phyloP scores from a whole-genome alignment of 2,797 vertebrate genomes.

The Craterocephalus amniculus region DNA sequence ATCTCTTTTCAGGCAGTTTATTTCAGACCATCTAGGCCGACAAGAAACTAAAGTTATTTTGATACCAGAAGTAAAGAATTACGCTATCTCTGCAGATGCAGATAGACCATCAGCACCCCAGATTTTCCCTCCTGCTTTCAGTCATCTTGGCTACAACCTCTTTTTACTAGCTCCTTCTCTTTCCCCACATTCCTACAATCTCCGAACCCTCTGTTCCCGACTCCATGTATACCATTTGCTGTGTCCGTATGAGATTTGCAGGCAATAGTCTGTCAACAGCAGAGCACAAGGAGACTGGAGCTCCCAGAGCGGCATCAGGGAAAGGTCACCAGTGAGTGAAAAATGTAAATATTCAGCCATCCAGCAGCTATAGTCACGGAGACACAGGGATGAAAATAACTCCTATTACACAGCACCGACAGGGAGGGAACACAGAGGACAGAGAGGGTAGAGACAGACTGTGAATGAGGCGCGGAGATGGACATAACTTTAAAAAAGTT shows the following conservation, averaged over 20 bases:
- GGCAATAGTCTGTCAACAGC: conserved; percentile 78
- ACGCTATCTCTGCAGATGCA: conserved; percentile 60
- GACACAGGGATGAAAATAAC: conserved; percentile 79
- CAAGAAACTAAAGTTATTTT: conserved; percentile 49
- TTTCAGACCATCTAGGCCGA: conserved; percentile 61
- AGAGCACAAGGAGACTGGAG: conserved; percentile 73
- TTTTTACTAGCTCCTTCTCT: conserved; percentile 11
- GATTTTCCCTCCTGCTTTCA: conserved; percentile 46
- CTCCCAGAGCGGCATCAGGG: conserved; percentile 76
- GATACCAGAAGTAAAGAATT: conserved; percentile 62
- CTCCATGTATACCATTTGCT: conserved; percentile 72
- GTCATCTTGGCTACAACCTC: conserved; percentile 35
- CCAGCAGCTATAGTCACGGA: conserved; percentile 71
- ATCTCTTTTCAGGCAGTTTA: conserved; percentile 59
- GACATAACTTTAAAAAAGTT: conserved; percentile 75
- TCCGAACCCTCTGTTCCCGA: conserved; percentile 54
- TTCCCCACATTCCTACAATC: conserved; percentile 47
- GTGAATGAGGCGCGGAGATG: conserved; percentile 61
- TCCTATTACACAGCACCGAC: conserved; percentile 74
- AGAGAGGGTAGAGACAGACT: conserved; percentile 61
- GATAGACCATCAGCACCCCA: conserved; percentile 42
- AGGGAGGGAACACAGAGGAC: conserved; percentile 72
- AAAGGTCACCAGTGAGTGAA: conserved; percentile 80
- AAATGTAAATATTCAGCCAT: conserved; percentile 83
- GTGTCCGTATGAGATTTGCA: conserved; percentile 81